Evolutionary conservation across 1,140 invertebrate species (phyloP).

Genomic region (Caenorhabditis brenneri): DNA sequence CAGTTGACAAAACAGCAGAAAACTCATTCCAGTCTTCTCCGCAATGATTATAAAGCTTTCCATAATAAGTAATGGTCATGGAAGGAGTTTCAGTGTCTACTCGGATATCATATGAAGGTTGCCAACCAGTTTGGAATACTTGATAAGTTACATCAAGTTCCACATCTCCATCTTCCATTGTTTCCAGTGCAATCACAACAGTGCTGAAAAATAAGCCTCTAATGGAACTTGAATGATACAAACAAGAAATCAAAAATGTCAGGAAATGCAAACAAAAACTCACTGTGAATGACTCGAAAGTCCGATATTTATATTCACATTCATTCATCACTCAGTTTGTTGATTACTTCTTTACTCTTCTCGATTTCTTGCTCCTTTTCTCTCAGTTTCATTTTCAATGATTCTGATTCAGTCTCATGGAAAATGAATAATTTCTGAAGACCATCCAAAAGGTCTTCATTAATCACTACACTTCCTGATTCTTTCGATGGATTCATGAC

Average conservation of each 20-base stretch:
- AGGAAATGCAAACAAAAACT: neutral
- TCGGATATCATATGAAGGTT: constrained; percentile 72
- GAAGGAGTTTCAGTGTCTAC: constrained; percentile 60
- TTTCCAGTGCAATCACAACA: constrained; percentile 4
- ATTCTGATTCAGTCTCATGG: neutral
- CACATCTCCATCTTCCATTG: constrained; percentile 3
- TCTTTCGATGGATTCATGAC: constrained; percentile 7
- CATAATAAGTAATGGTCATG: constrained; percentile 67
- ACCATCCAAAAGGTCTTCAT: neutral
- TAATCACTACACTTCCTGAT: constrained; percentile 9
- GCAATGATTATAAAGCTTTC: constrained; percentile 70
- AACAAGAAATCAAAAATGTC: neutral
- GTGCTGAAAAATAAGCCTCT: neutral
- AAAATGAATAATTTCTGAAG: constrained; percentile 24
- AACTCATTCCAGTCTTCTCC: constrained; percentile 72
- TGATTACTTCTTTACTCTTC: neutral
- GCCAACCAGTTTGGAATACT: constrained; percentile 69
- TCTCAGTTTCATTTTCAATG: neutral
- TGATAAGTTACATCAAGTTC: constrained; percentile 70
- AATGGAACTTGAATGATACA: neutral
- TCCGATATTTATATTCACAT: neutral
- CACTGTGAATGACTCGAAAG: neutral
- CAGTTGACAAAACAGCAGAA: constrained; percentile 71
- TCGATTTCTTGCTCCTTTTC: neutral
- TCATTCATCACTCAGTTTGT: neutral